A percentile compares a stretch with the other conserved stretches of the same genome.
phyloP scores from a whole-genome alignment of 2,797 vertebrate species.

The Diceros bicornis region DNA sequence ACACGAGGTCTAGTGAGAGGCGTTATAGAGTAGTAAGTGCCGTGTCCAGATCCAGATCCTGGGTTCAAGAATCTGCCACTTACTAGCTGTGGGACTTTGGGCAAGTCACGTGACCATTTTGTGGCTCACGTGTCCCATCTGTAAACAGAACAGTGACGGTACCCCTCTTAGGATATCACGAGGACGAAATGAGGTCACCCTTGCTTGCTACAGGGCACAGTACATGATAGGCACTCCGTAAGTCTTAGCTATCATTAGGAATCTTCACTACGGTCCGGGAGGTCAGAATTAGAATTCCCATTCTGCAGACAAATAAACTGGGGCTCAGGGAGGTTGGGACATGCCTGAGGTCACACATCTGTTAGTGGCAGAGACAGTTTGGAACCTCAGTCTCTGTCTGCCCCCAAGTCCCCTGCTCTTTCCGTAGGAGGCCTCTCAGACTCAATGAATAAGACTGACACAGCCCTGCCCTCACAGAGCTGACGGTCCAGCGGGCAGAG shows the following conservation, averaged over 20 bases:
- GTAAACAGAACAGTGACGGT: neutral
- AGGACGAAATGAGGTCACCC: neutral
- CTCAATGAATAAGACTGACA: neutral
- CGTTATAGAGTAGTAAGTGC: neutral
- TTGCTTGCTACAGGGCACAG: neutral
- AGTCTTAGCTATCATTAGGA: neutral
- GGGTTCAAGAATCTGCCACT: neutral
- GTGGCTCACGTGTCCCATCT: neutral
- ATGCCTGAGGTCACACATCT: neutral
- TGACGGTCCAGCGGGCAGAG: neutral
- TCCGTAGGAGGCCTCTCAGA: neutral
- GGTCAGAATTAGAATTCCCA: neutral
- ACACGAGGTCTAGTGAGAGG: neutral
- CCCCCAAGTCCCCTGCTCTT: neutral
- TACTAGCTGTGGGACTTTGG: neutral
- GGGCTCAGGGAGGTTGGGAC: neutral
- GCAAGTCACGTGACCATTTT: neutral
- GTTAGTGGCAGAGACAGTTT: neutral
- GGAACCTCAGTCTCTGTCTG: neutral
- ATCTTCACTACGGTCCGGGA: neutral
- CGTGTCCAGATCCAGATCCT: neutral
- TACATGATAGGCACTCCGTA: neutral
- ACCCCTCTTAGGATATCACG: neutral
- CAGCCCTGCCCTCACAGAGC: neutral
- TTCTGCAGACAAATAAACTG: neutral